Conservation (phyloP, 2,113 vertebrate genomes). For the Uropsilus gracilis region DNA sequence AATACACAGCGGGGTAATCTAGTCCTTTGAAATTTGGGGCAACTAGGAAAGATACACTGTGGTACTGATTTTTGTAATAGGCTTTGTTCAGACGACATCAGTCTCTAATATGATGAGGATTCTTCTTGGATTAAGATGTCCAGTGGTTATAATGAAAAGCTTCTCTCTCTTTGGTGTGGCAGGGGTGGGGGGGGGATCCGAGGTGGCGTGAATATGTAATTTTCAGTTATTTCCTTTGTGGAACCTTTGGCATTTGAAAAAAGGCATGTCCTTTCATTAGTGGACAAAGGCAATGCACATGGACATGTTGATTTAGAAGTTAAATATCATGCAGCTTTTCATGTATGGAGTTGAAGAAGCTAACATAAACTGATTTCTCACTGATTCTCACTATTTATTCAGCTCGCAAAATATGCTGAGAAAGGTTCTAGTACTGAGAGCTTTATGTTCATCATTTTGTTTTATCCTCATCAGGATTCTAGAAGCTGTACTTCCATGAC, state of each 20-base stretch:
- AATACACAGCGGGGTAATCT: conserved; percentile 72
- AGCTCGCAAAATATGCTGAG: neutral
- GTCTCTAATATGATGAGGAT: conserved; percentile 39
- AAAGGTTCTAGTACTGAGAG: neutral
- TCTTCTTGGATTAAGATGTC: conserved; percentile 70
- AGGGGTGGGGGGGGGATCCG: neutral
- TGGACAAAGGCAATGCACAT: conserved; percentile 39
- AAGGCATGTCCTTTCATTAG: conserved; percentile 70
- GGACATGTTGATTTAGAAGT: neutral
- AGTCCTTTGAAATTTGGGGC: conserved; percentile 72
- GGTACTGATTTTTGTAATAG: conserved; percentile 63
- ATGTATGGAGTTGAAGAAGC: neutral
- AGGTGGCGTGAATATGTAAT: conserved; percentile 31
- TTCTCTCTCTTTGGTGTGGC: conserved; percentile 39
- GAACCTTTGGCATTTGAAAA: conserved; percentile 56
- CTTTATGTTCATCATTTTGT: neutral
- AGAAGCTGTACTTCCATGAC: neutral
- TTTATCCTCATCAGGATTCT: neutral
- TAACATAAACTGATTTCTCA: neutral
- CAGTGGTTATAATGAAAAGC: conserved; percentile 68
- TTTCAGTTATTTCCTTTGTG: conserved; percentile 73
- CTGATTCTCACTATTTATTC: neutral
- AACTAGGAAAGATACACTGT: conserved; percentile 61
- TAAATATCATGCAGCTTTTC: conserved; percentile 20
- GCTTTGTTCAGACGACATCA: conserved; percentile 66